These are phyloP conservation scores for Phoxinus phoxinus DNA, from an alignment of 2,113 vertebrate genomes.

Conservation along the genomic window DNA sequence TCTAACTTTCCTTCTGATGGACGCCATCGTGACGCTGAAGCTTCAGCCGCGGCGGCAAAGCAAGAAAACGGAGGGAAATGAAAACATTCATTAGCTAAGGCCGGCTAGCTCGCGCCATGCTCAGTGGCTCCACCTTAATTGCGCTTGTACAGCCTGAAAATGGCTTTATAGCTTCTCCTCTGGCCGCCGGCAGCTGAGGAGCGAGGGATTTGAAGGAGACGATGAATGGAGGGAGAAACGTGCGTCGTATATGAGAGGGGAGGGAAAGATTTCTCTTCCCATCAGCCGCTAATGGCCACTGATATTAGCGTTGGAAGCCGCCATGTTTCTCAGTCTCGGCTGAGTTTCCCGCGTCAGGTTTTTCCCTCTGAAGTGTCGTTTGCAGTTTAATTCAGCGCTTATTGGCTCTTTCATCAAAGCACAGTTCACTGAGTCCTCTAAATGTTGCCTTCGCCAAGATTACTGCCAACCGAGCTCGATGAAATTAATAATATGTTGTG, in stretches of 20 bases:
- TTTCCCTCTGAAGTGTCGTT: slow-evolving; percentile 47
- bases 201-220: background rate
- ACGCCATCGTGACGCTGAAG: background rate
- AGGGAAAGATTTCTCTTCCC: slow-evolving; percentile 9
- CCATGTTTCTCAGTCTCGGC: slow-evolving; percentile 10
- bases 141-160: slow-evolving; percentile 13
- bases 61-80: slow-evolving; percentile 22
- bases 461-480: background rate
- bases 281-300: slow-evolving; percentile 48
- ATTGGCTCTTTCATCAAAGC: slow-evolving; percentile 49
- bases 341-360: background rate
- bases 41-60: slow-evolving; percentile 16
- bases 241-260: background rate
- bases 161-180: background rate
- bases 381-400: slow-evolving; percentile 48
- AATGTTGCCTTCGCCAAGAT: slow-evolving; percentile 40
- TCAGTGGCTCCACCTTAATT: slow-evolving; percentile 48
- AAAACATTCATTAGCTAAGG: slow-evolving; percentile 45
- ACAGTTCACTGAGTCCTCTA: slow-evolving; percentile 38
- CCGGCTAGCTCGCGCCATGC: slow-evolving; percentile 32
- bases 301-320: slow-evolving; percentile 20
- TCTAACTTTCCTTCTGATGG: slow-evolving; percentile 40
- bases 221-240: background rate
- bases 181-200: background rate
- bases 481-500: slow-evolving; percentile 4